A percentile compares a stretch with the other conserved stretches of the same genome.
Conservation (phyloP, 2,113 vertebrate genomes). For the Archilochus colubris region DNA sequence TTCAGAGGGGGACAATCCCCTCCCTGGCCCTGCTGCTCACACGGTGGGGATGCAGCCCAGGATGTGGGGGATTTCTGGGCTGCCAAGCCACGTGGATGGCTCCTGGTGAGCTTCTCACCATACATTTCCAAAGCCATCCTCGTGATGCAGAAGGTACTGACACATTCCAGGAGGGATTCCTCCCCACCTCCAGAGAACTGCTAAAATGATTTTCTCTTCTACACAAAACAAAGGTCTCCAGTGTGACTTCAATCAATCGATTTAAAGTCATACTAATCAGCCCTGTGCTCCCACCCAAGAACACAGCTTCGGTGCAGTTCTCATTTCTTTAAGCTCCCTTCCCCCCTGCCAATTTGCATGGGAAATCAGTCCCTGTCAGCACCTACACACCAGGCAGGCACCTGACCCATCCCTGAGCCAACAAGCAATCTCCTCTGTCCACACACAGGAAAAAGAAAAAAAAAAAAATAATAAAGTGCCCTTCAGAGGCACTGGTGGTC, state of each 20-base stretch:
- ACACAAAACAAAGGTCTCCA: neutral
- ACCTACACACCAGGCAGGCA: neutral
- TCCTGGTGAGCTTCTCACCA: too few relatives aligned
- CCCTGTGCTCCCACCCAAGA: neutral
- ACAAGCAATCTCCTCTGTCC: neutral
- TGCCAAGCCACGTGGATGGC: too few relatives aligned
- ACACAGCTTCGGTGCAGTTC: fast-evolving
- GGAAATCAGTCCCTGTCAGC: neutral
- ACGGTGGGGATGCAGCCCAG: too few relatives aligned
- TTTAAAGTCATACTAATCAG: neutral
- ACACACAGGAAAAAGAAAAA: neutral
- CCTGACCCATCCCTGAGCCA: neutral
- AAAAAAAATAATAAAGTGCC: neutral
- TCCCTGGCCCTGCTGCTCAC: too few relatives aligned
- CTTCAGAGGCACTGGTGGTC: neutral
- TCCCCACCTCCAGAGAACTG: neutral
- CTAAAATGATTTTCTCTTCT: neutral
- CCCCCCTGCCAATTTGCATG: fast-evolving
- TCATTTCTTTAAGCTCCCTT: neutral
- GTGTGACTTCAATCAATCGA: neutral
- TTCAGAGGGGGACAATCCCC: too few relatives aligned
- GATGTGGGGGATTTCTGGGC: too few relatives aligned
- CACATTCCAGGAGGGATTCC: neutral
- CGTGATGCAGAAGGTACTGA: fast-evolving
- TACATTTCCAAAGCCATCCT: neutral